Evolutionary conservation across 1,140 invertebrate species (phyloP), one percentile per base, ranked within the genome.

Genomic region (Sitophilus oryzae): DNA sequence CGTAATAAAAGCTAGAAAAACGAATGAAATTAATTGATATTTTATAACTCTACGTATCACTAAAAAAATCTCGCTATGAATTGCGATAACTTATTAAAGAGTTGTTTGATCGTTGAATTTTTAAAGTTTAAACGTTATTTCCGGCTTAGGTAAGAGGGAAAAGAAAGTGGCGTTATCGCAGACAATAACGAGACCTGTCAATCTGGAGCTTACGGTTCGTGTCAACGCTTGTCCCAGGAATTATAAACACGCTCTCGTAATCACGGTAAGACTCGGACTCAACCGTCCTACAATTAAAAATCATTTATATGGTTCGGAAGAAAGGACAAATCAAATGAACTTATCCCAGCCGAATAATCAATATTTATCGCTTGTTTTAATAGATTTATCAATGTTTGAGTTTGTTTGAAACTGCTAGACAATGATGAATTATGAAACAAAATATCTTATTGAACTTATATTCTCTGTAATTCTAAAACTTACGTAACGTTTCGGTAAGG

Each of bases 201-300:
- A 57, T 58, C 55, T 66, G 57, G 57, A 59, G 66, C 64, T 72
- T 70, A 70, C 68, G 77, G 72, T 79, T 80, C 69, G 76, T 77
- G 75, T 80, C 78, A 77, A 78, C 77, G 76, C 78, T 79, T 76
- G 81, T 81, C 79, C 81, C 82, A 76, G 82, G 80, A 77, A 83
- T 82, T 77, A 82, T 83, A 82, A 83, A 83, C 71, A 83, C 81
- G 76, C 80, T 83, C 76, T 83, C 81, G 78, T 82, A 82, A 80
- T 83, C 81, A 77, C 80, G 79, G 75, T 81, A 77, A 66, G 76
- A 74, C 68, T 78, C 76, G 69, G 74, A 76, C 70, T 77, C 75
- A 73, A 70, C 71, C 60, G 69, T 72, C 71, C 71, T 72, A 72
- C 41, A 71, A 69, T 60, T 58, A 59, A 66, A 58, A 58, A 20